These are phyloP conservation scores for Saccostrea cuccullata DNA, from an alignment of 1,140 invertebrate genomes.

Conservation along the genomic window DNA sequence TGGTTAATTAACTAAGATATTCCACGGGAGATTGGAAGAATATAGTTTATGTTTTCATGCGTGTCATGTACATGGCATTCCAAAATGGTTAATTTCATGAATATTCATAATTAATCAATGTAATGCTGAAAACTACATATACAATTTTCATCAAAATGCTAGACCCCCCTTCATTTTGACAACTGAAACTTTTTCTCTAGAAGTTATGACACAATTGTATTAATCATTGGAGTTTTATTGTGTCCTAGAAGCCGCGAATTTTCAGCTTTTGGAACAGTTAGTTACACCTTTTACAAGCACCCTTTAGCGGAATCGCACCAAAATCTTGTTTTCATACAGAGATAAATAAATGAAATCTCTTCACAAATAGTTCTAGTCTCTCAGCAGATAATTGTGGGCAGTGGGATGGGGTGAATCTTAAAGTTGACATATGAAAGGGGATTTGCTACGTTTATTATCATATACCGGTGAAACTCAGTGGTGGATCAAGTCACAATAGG, in stretches of 20 bases:
- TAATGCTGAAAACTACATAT: neutral
- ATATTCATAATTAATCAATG: slow-evolving; percentile 30
- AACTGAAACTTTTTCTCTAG: neutral
- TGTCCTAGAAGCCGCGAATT: neutral
- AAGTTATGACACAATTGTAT: slow-evolving; percentile 21
- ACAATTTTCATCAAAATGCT: neutral
- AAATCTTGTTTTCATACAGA: neutral
- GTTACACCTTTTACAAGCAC: slow-evolving; percentile 13
- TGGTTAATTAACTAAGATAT: slow-evolving; percentile 1
- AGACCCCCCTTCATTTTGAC: slow-evolving; percentile 8
- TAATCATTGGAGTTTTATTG: neutral
- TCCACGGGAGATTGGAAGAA: neutral
- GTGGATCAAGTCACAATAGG: slow-evolving; percentile 23
- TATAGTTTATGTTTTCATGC: slow-evolving; percentile 1
- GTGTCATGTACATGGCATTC: slow-evolving; percentile 32
- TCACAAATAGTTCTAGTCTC: slow-evolving; percentile 1
- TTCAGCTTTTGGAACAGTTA: slow-evolving; percentile 13
- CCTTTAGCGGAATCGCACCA: slow-evolving; percentile 21
- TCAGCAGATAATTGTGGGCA: neutral
- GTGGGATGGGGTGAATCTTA: neutral
- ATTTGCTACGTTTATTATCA: slow-evolving; percentile 16
- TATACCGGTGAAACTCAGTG: slow-evolving; percentile 18
- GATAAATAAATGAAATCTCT: slow-evolving; percentile 13
- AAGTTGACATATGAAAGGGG: slow-evolving; percentile 23
- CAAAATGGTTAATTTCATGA: slow-evolving; percentile 32